Evolutionary conservation across 2,797 vertebrate genomes (phyloP).

Genomic region (Clangula hyemalis): DNA sequence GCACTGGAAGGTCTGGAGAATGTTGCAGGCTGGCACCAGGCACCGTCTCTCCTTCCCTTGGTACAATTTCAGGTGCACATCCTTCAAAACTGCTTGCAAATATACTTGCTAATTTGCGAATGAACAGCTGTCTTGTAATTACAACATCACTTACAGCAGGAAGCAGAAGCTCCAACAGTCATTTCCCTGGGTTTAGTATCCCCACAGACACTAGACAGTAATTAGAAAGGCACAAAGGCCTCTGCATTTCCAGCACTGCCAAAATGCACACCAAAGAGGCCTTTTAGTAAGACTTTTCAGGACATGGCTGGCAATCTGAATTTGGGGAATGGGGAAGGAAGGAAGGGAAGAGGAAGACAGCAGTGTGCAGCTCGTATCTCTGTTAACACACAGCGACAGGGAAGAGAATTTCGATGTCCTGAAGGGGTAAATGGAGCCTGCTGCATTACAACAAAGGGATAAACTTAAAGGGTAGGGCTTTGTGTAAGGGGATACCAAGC

Average conservation of each 20-base stretch:
- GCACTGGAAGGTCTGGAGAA: not conserved
- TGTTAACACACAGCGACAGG: not conserved
- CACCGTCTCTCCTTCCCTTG: not conserved
- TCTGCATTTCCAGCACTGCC: not conserved
- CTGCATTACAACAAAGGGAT: conserved; percentile 27
- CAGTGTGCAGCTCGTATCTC: accelerated
- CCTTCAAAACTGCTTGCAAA: not conserved
- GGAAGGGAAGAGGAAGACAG: not conserved
- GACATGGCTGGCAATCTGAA: not conserved
- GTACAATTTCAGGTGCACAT: not conserved
- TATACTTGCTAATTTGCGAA: not conserved
- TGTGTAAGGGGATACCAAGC: conserved; percentile 28
- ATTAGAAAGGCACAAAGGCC: not conserved
- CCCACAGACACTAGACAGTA: not conserved
- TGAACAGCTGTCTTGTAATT: not conserved
- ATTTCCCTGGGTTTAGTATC: not conserved
- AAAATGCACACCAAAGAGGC: not conserved
- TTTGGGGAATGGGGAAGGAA: not conserved
- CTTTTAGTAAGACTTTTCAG: not conserved
- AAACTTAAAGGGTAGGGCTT: conserved; percentile 18
- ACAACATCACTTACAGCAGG: not conserved
- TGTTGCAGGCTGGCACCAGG: not conserved
- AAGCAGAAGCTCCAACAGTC: not conserved
- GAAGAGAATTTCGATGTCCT: not conserved
- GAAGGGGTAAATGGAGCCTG: not conserved